Percentiles rank a stretch among this genome's conserved stretches.
Conservation (phyloP, 1,140 invertebrate genomes). For the Ceratosolen fusciceps region DNA sequence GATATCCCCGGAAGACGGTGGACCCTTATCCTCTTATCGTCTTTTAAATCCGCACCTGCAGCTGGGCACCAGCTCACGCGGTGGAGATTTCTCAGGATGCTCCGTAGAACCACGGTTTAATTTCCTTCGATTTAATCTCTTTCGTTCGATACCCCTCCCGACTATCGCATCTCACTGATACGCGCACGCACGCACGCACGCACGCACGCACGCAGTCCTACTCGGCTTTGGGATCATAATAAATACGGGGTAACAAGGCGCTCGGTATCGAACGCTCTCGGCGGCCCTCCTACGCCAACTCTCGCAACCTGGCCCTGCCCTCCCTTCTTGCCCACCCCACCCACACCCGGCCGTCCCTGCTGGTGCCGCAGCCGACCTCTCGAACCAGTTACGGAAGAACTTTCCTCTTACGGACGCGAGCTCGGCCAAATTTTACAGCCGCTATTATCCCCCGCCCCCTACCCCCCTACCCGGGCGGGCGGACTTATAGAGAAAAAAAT, state of each 20-base stretch:
- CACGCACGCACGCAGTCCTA: background rate
- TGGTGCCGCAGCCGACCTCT: background rate
- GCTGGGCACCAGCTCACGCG: background rate
- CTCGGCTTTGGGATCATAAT: background rate
- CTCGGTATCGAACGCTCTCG: constrained; percentile 14
- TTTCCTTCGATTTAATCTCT: background rate
- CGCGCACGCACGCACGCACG: background rate
- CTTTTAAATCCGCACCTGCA: too few species aligned
- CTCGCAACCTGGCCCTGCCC: too few species aligned
- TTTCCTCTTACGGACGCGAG: background rate
- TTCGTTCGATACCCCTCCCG: background rate
- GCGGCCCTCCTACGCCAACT: background rate
- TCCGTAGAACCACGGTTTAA: constrained; percentile 1
- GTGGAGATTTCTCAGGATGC: background rate
- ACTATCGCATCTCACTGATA: background rate
- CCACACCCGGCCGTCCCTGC: too few species aligned
- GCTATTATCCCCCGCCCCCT: constrained; percentile 3
- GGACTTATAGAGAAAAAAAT: constrained; percentile 18
- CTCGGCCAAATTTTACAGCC: constrained; percentile 37
- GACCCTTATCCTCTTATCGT: too few species aligned
- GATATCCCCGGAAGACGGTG: background rate
- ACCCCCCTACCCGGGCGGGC: too few species aligned
- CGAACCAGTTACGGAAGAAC: background rate
- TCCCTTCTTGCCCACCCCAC: too few species aligned
- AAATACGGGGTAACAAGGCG: constrained; percentile 14